Conservation (phyloP, 2,888 invertebrate species). For the Drosophila kanekoi region DNA sequence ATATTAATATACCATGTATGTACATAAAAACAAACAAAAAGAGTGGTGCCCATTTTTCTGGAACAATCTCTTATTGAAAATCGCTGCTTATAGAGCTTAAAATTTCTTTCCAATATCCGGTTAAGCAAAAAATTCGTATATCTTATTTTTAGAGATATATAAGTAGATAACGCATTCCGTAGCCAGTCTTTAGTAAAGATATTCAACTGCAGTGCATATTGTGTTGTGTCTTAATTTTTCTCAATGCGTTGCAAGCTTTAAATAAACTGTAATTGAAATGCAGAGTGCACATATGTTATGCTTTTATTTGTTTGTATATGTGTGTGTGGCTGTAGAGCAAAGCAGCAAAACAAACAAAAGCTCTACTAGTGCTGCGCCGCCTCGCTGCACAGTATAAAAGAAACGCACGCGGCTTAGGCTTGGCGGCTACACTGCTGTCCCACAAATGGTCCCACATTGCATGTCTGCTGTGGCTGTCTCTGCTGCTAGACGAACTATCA, state of each 20-base stretch:
- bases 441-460: constrained; percentile 30
- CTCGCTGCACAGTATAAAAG: constrained; percentile 13
- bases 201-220: constrained; percentile 3
- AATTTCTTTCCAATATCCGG: too few relatives aligned
- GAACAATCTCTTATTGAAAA: neutral
- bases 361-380: constrained; percentile 13
- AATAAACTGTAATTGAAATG: constrained; percentile 36
- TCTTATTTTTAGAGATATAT: neutral
- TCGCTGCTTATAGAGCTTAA: too few relatives aligned
- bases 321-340: neutral
- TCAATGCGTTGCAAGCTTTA: constrained; percentile 13
- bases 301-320: neutral
- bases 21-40: neutral
- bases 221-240: neutral
- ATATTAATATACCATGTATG: too few relatives aligned
- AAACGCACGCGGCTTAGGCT: constrained; percentile 39
- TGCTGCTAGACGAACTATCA: constrained; percentile 43
- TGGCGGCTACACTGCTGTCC: constrained; percentile 37
- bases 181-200: neutral
- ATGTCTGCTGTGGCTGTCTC: constrained; percentile 4
- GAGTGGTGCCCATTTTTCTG: constrained; percentile 1
- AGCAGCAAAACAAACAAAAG: constrained; percentile 22
- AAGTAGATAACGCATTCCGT: constrained; percentile 2
- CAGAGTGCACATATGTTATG: constrained; percentile 18
- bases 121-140: too few relatives aligned